A percentile compares a stretch with the other conserved stretches of the same genome.
Conservation (phyloP, 2,888 invertebrate genomes). For the Tubulanus polymorphus region DNA sequence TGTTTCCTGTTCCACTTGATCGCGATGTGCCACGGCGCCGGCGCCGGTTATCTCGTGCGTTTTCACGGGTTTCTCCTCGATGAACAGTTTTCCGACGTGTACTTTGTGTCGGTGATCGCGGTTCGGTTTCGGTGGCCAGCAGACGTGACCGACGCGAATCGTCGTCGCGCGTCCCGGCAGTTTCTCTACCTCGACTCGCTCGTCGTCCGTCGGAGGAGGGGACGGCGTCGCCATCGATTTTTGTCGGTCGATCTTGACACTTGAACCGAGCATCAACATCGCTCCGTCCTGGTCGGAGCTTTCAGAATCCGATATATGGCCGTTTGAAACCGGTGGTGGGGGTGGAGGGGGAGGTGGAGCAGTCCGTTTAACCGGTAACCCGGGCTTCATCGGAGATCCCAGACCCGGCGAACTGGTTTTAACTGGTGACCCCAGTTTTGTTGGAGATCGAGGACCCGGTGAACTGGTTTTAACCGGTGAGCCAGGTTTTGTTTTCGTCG, state of each 20-base stretch:
- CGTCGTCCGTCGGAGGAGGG: background rate
- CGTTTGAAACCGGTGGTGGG: constrained; percentile 7
- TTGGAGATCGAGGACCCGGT: constrained; percentile 42
- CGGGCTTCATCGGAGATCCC: constrained; percentile 41
- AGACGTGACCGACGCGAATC: constrained; percentile 69
- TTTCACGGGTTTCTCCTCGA: constrained; percentile 32
- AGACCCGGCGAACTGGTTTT: constrained; percentile 45
- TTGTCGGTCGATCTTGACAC: constrained; percentile 53
- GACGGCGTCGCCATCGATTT: background rate
- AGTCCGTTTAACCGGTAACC: constrained; percentile 43
- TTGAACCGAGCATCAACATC: background rate
- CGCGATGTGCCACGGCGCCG: no score
- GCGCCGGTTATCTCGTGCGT: background rate
- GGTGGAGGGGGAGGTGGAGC: constrained; percentile 9
- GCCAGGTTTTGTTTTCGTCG: no score
- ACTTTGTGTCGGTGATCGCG: constrained; percentile 59
- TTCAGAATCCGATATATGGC: constrained; percentile 56
- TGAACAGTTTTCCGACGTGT: constrained; percentile 42
- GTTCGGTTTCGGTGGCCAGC: constrained; percentile 84
- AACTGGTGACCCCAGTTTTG: constrained; percentile 45
- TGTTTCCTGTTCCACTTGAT: no score
- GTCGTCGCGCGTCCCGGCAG: constrained; percentile 90
- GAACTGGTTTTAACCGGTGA: no score
- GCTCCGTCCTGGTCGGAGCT: constrained; percentile 26
- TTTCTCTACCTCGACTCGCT: constrained; percentile 62